Evolutionary conservation across 2,888 invertebrate genomes (phyloP).

Genomic region (Dryadula phaetusa): DNA sequence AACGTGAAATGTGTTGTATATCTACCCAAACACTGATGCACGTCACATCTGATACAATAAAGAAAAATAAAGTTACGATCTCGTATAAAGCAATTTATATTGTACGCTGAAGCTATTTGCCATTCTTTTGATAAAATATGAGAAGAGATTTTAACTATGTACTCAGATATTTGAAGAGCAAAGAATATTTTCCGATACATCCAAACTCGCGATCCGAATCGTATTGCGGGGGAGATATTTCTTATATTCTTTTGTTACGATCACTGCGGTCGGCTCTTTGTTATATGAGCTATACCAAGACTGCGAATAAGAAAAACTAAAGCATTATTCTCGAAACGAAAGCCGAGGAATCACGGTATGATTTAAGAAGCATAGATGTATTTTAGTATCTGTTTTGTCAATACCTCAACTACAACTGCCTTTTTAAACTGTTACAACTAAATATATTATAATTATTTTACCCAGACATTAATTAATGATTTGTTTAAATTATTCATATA

Average conservation of each 20-base stretch:
- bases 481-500: too few relatives aligned
- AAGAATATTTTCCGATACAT: slow-evolving; percentile 68
- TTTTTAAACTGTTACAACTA: too few relatives aligned
- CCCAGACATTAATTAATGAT: too few relatives aligned
- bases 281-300: slow-evolving; percentile 72
- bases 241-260: slow-evolving; percentile 80
- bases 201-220: slow-evolving; percentile 67
- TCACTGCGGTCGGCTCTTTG: slow-evolving; percentile 72
- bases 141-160: slow-evolving; percentile 55
- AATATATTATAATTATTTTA: too few relatives aligned
- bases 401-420: not conserved
- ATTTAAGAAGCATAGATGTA: slow-evolving; percentile 14
- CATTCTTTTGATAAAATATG: slow-evolving; percentile 52
- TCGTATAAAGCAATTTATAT: slow-evolving; percentile 47
- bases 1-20: not conserved
- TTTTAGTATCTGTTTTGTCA: slow-evolving; percentile 1
- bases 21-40: slow-evolving; percentile 29
- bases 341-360: slow-evolving; percentile 30
- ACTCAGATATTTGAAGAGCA: slow-evolving; percentile 59
- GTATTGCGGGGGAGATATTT: slow-evolving; percentile 75
- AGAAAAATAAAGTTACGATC: slow-evolving; percentile 42
- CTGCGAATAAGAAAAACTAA: slow-evolving; percentile 71
- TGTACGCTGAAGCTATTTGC: slow-evolving; percentile 48
- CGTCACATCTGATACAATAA: slow-evolving; percentile 50
- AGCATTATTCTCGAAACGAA: slow-evolving; percentile 65